phyloP scores from a whole-genome alignment of 1,140 invertebrate species.

The Homarus americanus region DNA sequence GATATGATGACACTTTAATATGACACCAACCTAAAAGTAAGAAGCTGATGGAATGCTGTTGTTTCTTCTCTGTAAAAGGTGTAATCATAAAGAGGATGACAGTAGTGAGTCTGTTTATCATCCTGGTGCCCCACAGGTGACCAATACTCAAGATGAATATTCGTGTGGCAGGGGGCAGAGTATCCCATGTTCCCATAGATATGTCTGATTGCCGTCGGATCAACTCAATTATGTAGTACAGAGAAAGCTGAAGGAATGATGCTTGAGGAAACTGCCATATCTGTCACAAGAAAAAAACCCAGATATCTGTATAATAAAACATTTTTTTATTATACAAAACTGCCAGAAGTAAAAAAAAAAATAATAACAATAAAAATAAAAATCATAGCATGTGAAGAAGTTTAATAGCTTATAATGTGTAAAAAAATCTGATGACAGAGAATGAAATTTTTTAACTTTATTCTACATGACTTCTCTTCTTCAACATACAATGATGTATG shows the following conservation, averaged over 20 bases:
- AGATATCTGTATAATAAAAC: too few species aligned
- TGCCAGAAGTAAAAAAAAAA: neutral
- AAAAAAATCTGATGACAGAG: too few species aligned
- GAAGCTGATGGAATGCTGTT: conserved; percentile 33
- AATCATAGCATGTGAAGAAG: too few species aligned
- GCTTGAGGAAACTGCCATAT: conserved; percentile 67
- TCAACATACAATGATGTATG: too few species aligned
- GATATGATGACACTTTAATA: too few species aligned
- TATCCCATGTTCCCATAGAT: neutral
- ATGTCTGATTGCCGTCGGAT: conserved; percentile 1
- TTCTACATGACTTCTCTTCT: too few species aligned
- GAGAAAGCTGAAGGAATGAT: conserved; percentile 51
- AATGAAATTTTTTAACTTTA: too few species aligned
- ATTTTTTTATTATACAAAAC: too few species aligned
- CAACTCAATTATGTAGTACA: conserved; percentile 49
- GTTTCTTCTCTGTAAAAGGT: conserved; percentile 54
- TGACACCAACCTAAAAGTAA: conserved; percentile 53
- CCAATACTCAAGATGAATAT: conserved; percentile 42
- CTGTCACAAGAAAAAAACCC: conserved; percentile 33
- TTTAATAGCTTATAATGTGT: too few species aligned
- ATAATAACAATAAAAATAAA: neutral
- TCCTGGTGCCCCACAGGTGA: conserved; percentile 43
- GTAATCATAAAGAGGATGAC: conserved; percentile 57
- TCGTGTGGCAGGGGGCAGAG: conserved; percentile 35
- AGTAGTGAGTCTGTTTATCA: conserved; percentile 36